A percentile compares a stretch with the other conserved stretches of the same genome.
Conservation (phyloP, 2,888 invertebrate species). For the Harpagoxenus sublaevis region DNA sequence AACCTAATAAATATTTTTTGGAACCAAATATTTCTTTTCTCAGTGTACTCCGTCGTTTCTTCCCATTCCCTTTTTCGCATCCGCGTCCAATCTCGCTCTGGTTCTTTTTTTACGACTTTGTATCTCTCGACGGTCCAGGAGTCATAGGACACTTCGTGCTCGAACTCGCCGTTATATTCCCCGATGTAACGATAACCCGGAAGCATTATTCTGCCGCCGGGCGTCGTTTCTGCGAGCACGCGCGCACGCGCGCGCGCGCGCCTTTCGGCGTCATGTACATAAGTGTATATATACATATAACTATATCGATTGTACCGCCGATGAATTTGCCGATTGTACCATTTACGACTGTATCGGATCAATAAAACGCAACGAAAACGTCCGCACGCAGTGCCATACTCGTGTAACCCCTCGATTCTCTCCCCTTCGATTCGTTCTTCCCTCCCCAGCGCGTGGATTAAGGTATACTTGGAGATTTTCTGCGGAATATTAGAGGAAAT, state of each 20-base stretch:
- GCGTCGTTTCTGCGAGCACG: constrained; percentile 8
- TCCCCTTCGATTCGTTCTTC: constrained; percentile 7
- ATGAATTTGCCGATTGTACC: constrained; percentile 83
- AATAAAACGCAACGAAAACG: constrained; percentile 79
- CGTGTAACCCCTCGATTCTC: constrained; percentile 8
- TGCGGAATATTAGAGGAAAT: not conserved
- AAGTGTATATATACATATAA: constrained; percentile 80
- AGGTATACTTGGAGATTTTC: not conserved
- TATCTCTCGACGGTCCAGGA: constrained; percentile 47
- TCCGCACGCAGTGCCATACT: constrained; percentile 17
- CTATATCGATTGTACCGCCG: constrained; percentile 80
- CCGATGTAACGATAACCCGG: constrained; percentile 36
- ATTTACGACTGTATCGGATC: constrained; percentile 83
- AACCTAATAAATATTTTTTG: no score
- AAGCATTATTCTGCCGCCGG: constrained; percentile 39
- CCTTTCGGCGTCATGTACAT: constrained; percentile 77
- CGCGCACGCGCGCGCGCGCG: not conserved
- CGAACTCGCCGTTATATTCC: constrained; percentile 30
- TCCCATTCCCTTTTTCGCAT: not conserved
- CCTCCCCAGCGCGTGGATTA: constrained; percentile 2
- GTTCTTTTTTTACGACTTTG: constrained; percentile 58
- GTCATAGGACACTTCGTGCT: not conserved
- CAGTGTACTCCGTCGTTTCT: not conserved
- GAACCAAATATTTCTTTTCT: no score
- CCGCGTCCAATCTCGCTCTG: not conserved